Percentiles rank a stretch among this genome's conserved stretches.
These are phyloP conservation scores for Doryteuthis pealeii DNA, from an alignment of 1,140 invertebrate species.

Conservation along the genomic window DNA sequence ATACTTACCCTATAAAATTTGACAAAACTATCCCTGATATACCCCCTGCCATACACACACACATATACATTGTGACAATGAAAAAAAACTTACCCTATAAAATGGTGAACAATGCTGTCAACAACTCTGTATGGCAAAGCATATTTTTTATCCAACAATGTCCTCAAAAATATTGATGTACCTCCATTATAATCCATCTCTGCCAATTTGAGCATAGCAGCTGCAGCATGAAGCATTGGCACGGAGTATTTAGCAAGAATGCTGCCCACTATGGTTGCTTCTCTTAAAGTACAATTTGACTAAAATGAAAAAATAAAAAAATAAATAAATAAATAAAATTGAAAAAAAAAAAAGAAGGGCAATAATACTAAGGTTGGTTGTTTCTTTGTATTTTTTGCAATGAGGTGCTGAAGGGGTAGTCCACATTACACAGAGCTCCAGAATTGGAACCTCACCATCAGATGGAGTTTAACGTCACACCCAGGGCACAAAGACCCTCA, in stretches of 20 bases:
- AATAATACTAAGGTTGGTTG: too few relatives aligned
- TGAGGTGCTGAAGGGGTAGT: too few relatives aligned
- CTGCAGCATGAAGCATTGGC: slow-evolving; percentile 93
- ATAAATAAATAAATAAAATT: slow-evolving; percentile 32
- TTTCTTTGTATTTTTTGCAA: too few relatives aligned
- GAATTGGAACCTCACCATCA: too few relatives aligned
- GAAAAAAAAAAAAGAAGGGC: background rate
- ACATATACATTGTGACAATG: too few relatives aligned
- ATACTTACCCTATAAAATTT: too few relatives aligned
- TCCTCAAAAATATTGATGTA: slow-evolving; percentile 92
- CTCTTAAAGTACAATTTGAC: slow-evolving; percentile 90
- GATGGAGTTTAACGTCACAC: too few relatives aligned
- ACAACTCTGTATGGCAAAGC: slow-evolving; percentile 93
- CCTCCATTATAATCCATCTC: slow-evolving; percentile 98
- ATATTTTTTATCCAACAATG: slow-evolving; percentile 98
- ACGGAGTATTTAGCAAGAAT: slow-evolving; percentile 90
- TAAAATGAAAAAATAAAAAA: slow-evolving; percentile 54
- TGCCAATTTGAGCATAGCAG: slow-evolving; percentile 83
- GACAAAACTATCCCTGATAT: too few relatives aligned
- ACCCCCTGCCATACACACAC: too few relatives aligned
- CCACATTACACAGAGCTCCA: too few relatives aligned
- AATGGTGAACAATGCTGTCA: slow-evolving; percentile 65
- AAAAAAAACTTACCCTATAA: background rate
- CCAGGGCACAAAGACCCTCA: too few relatives aligned
- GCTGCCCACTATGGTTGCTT: slow-evolving; percentile 93